Conservation (phyloP, 2,797 vertebrate genomes). For the Galaxias olidus region DNA sequence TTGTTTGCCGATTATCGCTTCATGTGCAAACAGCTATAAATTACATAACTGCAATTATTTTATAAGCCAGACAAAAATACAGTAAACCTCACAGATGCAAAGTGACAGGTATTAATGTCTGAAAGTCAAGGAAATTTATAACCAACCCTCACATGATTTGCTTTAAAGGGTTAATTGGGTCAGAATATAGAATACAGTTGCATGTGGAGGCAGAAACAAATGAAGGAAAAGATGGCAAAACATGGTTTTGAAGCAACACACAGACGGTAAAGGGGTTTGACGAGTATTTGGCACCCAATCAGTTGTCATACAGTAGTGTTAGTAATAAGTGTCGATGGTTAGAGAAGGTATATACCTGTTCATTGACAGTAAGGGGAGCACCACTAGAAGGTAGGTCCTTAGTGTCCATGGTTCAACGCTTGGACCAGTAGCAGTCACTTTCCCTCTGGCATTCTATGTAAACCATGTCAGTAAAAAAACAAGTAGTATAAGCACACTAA, state of each 20-base stretch:
- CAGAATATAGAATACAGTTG: slow-evolving; percentile 25
- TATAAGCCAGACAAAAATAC: slow-evolving; percentile 48
- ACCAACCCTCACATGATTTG: slow-evolving; percentile 21
- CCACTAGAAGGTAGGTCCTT: slow-evolving; percentile 80
- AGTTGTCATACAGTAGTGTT: neutral
- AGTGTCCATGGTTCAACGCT: slow-evolving; percentile 82
- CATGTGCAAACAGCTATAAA: slow-evolving; percentile 31
- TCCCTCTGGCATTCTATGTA: slow-evolving; percentile 75
- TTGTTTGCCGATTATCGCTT: slow-evolving; percentile 50
- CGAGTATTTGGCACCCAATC: neutral
- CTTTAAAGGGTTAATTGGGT: slow-evolving; percentile 24
- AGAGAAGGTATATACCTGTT: slow-evolving; percentile 80
- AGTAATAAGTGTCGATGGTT: neutral
- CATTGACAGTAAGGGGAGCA: slow-evolving; percentile 88
- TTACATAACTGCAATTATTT: slow-evolving; percentile 41
- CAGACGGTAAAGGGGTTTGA: slow-evolving; percentile 6
- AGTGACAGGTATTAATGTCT: slow-evolving; percentile 36
- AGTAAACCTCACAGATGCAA: slow-evolving; percentile 31
- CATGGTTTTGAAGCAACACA: slow-evolving; percentile 6
- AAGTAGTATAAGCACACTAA: slow-evolving; percentile 11
- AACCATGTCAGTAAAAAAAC: slow-evolving; percentile 8
- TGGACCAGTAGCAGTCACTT: slow-evolving; percentile 54
- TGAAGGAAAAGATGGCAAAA: slow-evolving; percentile 20
- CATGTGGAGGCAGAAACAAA: slow-evolving; percentile 34
- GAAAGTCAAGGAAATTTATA: slow-evolving; percentile 14